phyloP scores from a whole-genome alignment of 2,797 vertebrate genomes.

The Pipistrellus nathusii region DNA sequence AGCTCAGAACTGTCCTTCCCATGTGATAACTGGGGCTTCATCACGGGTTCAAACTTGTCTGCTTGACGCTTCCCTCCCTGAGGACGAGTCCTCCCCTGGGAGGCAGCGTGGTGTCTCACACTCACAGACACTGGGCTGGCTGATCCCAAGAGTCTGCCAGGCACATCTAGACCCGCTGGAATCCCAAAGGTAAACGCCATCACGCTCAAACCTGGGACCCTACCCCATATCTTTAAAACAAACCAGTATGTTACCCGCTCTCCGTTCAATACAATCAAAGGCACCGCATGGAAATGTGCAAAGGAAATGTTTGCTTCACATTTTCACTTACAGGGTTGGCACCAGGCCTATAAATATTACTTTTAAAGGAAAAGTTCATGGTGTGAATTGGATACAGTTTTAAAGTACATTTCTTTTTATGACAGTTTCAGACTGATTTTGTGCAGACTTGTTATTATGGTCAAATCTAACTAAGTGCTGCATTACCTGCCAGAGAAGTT shows the following conservation, averaged over 20 bases:
- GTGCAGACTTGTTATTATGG: conserved; percentile 72
- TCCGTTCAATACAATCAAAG: conserved; percentile 78
- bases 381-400: conserved; percentile 79
- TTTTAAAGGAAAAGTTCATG: conserved; percentile 74
- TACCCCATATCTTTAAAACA: conserved; percentile 25
- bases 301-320: conserved; percentile 58
- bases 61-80: conserved; percentile 40
- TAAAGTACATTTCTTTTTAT: conserved; percentile 81
- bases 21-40: conserved; percentile 41
- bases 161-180: conserved; percentile 21
- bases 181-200: conserved; percentile 47
- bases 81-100: background rate
- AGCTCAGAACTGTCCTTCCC: conserved; percentile 54
- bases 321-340: background rate
- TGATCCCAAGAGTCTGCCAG: conserved; percentile 56
- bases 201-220: background rate
- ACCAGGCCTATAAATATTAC: conserved; percentile 43
- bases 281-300: conserved; percentile 78
- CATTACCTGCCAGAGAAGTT: conserved; percentile 21
- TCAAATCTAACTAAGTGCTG: conserved; percentile 47
- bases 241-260: conserved; percentile 71
- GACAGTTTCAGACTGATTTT: conserved; percentile 81
- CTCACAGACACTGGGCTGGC: conserved; percentile 41
- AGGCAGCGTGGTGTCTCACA: conserved; percentile 26
- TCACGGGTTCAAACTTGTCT: conserved; percentile 47